Base-by-base conservation (phyloP, 2,797 vertebrate species). In the Chloroceryle amazona region DNA sequence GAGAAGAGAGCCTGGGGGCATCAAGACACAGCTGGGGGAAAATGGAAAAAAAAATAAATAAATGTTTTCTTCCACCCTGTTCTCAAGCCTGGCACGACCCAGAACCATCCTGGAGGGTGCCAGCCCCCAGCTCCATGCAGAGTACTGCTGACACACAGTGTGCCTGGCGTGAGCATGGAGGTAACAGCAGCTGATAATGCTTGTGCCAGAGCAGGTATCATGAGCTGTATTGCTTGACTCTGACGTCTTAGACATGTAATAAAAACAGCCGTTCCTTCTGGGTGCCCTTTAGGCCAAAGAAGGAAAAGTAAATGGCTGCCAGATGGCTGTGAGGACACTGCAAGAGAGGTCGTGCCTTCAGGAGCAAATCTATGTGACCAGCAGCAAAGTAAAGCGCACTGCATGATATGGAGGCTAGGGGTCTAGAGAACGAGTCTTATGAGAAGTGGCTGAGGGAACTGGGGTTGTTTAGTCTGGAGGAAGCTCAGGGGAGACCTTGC, bases 301-400 rank as follows among this genome's bases (percentile, higher is more conserved):
- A 63, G 19, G 29, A 37, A 54, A 54, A 41, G 13, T 35, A 3
- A 52, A 79, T 17, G 37, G 26, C 41, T 44, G 61, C 0, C 7
- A 54, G 39, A 14, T 18, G 26, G 25, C 47, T 47, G 51, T 9
- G 26, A 68, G 15, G 52, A 44, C 16, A 16, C 46, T 19, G 13
- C 22, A 9, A 57, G 44, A 44, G 25, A 51, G 10, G 28, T 2
- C 52, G 46, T 57, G 57, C 20, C 3, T 39, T 28, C 39, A 19
- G 3, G 7, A 58, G 60, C 25, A 44, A 13, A 5, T 0, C 0
- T 9, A 33, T 6, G 39, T 20, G 29, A 25, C 25, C 65, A 26
- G 33, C 54, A 20, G 41, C 42, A 60, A 33, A 4, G 0, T n/a
- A 62, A 58, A 58, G 29, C 33, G 10, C 33, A 8, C 21, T 33